Conservation (phyloP, 1,140 invertebrate genomes). For the Tetragnatha versicolor region DNA sequence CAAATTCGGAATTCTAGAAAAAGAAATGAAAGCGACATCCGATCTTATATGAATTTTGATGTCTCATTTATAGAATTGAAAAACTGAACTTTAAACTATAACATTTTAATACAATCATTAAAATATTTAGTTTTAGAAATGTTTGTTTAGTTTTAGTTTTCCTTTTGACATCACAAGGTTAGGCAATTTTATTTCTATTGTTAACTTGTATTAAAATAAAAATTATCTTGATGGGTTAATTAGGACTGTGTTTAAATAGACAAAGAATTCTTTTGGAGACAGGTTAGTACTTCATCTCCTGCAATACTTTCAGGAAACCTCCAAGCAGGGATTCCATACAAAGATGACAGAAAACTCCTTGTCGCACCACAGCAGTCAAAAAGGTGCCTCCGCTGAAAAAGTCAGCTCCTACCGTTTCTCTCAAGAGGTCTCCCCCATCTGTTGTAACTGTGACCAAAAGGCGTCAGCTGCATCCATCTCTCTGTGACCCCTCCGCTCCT, state of each 20-base stretch:
- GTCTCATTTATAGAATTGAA: too few relatives aligned
- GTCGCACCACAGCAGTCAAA: background rate
- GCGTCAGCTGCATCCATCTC: background rate
- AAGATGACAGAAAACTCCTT: slow-evolving; percentile 44
- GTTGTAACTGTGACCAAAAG: background rate
- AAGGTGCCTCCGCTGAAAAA: background rate
- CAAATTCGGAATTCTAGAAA: too few relatives aligned
- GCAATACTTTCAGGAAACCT: slow-evolving; percentile 9
- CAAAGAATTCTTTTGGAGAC: too few relatives aligned
- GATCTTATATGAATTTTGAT: too few relatives aligned
- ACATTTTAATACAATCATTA: too few relatives aligned
- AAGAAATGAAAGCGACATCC: too few relatives aligned
- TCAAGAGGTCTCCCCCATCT: background rate
- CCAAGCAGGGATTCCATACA: background rate
- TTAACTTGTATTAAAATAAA: background rate
- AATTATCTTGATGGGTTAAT: background rate
- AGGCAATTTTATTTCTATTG: background rate
- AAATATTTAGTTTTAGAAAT: too few relatives aligned
- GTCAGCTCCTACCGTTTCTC: background rate
- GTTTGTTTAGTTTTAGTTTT: too few relatives aligned
- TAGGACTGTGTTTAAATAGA: background rate
- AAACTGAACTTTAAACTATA: too few relatives aligned
- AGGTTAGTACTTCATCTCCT: background rate
- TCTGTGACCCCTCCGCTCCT: background rate
- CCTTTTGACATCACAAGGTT: too few relatives aligned